Evolutionary conservation across 2,113 vertebrate species (phyloP).

Genomic region (Polypterus bichir): DNA sequence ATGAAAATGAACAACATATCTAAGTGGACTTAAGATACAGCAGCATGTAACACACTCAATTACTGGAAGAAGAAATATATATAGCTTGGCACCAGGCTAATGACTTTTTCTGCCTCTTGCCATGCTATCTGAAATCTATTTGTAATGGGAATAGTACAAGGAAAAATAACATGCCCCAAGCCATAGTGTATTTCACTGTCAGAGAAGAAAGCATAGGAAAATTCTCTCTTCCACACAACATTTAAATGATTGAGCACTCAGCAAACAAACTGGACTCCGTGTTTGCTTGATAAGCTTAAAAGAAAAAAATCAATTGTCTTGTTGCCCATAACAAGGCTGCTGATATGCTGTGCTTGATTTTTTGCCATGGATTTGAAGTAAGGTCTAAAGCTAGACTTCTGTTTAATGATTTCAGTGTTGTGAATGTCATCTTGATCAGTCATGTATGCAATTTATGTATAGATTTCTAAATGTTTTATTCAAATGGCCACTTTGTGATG

Average conservation of each 20-base stretch:
- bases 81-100: constrained; percentile 5
- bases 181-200: constrained; percentile 18
- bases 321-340: background rate
- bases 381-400: too few relatives aligned
- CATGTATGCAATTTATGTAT: too few relatives aligned
- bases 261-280: background rate
- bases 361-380: too few relatives aligned
- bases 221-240: constrained; percentile 8
- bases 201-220: constrained; percentile 13
- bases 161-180: constrained; percentile 19
- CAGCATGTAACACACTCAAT: too few relatives aligned
- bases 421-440: too few relatives aligned
- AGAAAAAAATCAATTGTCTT: background rate
- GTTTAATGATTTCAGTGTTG: too few relatives aligned
- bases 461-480: too few relatives aligned
- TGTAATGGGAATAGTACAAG: constrained; percentile 25
- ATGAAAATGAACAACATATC: too few relatives aligned
- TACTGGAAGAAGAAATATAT: background rate
- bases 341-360: background rate
- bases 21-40: too few relatives aligned
- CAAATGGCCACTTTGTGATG: too few relatives aligned
- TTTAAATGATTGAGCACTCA: constrained; percentile 5
- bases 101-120: background rate
- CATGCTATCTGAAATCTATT: constrained; percentile 12
- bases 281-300: background rate